These are phyloP conservation scores for Piscicola geometra DNA, from an alignment of 2,888 invertebrate genomes.

Conservation along the genomic window DNA sequence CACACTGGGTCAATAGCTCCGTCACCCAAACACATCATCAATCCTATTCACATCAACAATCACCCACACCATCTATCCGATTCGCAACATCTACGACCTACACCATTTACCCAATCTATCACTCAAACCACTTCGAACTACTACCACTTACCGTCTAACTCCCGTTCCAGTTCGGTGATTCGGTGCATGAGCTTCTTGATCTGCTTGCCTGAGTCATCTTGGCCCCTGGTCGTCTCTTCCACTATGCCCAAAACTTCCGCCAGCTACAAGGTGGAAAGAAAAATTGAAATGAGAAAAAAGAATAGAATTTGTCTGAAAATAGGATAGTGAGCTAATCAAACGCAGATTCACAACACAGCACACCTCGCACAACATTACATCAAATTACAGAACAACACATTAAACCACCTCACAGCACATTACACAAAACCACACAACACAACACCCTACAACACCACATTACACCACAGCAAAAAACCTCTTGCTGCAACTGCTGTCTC, in stretches of 20 bases:
- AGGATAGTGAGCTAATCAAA: background rate
- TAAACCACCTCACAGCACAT: too few relatives aligned
- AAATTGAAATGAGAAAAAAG: background rate
- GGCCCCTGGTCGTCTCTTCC: background rate
- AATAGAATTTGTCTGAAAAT: too few relatives aligned
- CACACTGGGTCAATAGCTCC: too few relatives aligned
- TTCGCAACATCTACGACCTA: background rate
- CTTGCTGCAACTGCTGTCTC: constrained; percentile 19
- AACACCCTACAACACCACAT: too few relatives aligned
- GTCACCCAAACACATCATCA: too few relatives aligned
- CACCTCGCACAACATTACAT: background rate
- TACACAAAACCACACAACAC: too few relatives aligned
- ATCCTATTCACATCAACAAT: background rate
- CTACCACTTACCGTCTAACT: constrained; percentile 6
- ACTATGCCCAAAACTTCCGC: constrained; percentile 13
- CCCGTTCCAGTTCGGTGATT: constrained; percentile 21
- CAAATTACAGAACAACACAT: background rate
- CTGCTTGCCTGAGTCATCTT: constrained; percentile 23
- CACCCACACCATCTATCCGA: background rate
- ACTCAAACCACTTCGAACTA: background rate
- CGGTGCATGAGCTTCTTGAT: constrained; percentile 13
- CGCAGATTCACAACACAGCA: background rate
- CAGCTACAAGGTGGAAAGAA: constrained; percentile 3
- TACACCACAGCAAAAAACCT: too few relatives aligned
- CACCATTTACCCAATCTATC: background rate